Evolutionary conservation across 1,140 invertebrate species (phyloP).

Genomic region (Hestina assimilis): DNA sequence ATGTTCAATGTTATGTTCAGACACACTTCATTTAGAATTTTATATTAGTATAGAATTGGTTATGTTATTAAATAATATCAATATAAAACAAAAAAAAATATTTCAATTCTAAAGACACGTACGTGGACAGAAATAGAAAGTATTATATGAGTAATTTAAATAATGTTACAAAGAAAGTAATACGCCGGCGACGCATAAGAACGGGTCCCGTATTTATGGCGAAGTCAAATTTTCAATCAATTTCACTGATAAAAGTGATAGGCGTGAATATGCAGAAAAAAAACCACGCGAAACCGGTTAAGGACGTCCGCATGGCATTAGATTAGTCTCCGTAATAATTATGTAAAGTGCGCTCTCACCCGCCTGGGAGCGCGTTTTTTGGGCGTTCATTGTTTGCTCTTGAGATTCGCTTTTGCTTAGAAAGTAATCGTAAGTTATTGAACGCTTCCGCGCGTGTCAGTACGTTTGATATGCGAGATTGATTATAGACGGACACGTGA

Average conservation of each 20-base stretch:
- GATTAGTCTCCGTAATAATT: constrained; percentile 29
- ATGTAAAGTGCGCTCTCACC: constrained; percentile 29
- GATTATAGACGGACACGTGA: no score
- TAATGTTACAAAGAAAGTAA: constrained; percentile 10
- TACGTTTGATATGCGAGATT: neutral
- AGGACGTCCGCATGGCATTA: constrained; percentile 21
- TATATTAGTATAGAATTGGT: no score
- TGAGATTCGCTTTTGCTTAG: constrained; percentile 20
- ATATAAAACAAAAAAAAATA: neutral
- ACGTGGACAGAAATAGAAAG: neutral
- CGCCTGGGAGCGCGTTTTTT: constrained; percentile 35
- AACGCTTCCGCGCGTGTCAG: constrained; percentile 12
- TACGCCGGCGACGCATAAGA: neutral
- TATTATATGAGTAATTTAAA: neutral
- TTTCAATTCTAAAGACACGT: neutral
- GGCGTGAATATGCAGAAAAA: neutral
- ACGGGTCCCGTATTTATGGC: neutral
- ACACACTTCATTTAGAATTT: no score
- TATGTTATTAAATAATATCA: neutral
- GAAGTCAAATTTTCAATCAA: constrained; percentile 1
- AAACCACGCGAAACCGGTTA: constrained; percentile 8
- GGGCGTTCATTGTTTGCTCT: constrained; percentile 29
- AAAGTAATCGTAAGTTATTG: constrained; percentile 25
- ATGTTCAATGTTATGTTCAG: no score
- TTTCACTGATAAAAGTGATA: constrained; percentile 7